Evolutionary conservation across 1,140 invertebrate species (phyloP).

Genomic region (Pseudomyrmex flavicornis): DNA sequence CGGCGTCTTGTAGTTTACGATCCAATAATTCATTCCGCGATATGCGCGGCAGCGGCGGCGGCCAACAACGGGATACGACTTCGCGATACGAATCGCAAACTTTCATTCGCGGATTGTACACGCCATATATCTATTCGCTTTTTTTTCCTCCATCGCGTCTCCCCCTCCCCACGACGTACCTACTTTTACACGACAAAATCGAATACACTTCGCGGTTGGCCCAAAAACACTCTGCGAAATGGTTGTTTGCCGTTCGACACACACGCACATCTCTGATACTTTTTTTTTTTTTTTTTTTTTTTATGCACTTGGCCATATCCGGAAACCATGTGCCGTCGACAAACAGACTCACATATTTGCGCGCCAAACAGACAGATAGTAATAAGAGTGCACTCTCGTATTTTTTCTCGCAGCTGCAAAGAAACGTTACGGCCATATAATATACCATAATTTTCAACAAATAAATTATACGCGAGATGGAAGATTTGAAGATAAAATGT

Average conservation of each 20-base stretch:
- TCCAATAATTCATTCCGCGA: slow-evolving; percentile 48
- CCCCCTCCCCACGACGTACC: background rate
- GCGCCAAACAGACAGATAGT: background rate
- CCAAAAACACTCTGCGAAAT: slow-evolving; percentile 38
- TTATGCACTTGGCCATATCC: background rate
- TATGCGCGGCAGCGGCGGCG: background rate
- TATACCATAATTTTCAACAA: slow-evolving; percentile 3
- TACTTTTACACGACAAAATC: slow-evolving; percentile 34
- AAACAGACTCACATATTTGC: slow-evolving; percentile 49
- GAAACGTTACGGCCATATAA: slow-evolving; percentile 15
- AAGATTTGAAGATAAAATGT: background rate
- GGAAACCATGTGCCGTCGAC: slow-evolving; percentile 8
- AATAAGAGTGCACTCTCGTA: slow-evolving; percentile 13
- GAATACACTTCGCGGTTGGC: slow-evolving; percentile 43
- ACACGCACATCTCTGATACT: slow-evolving; percentile 9
- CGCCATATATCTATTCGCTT: background rate
- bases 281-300: slow-evolving; percentile 24
- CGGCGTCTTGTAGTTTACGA: slow-evolving; percentile 45
- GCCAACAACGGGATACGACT: slow-evolving; percentile 27
- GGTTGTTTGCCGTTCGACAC: slow-evolving; percentile 34
- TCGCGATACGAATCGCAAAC: slow-evolving; percentile 23
- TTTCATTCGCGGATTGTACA: slow-evolving; percentile 36
- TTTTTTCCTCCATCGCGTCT: background rate
- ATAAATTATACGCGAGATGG: background rate
- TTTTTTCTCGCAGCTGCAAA: background rate